phyloP scores from a whole-genome alignment of 1,140 invertebrate species.

The Saccostrea glomerata region DNA sequence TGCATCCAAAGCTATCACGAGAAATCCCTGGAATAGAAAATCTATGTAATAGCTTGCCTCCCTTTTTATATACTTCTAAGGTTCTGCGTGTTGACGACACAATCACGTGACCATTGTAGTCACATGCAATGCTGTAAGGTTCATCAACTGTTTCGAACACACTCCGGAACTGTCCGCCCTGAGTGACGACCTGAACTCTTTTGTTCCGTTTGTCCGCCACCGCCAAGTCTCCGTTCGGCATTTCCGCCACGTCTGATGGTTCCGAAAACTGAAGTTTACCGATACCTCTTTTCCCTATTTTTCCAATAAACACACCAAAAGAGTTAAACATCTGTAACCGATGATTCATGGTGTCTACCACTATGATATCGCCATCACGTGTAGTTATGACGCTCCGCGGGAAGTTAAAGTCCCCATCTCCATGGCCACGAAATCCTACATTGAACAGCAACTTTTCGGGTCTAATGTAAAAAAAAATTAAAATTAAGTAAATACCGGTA shows the following conservation, averaged over 20 bases:
- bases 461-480: conserved; percentile 56
- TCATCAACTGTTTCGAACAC: conserved; percentile 61
- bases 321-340: conserved; percentile 82
- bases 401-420: conserved; percentile 70
- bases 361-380: conserved; percentile 88
- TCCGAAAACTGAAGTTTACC: conserved; percentile 70
- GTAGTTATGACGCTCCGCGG: conserved; percentile 86
- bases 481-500: not conserved
- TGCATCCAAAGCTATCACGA: conserved; percentile 54
- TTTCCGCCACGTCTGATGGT: conserved; percentile 71
- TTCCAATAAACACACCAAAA: conserved; percentile 69
- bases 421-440: conserved; percentile 67
- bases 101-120: conserved; percentile 64
- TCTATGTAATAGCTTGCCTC: conserved; percentile 64
- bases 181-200: conserved; percentile 90
- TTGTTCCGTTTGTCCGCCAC: conserved; percentile 96
- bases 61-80: conserved; percentile 70
- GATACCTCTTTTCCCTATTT: conserved; percentile 68
- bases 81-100: conserved; percentile 61
- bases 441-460: conserved; percentile 73
- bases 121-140: conserved; percentile 66
- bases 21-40: conserved; percentile 58
- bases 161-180: conserved; percentile 83
- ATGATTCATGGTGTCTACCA: conserved; percentile 96
- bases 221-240: conserved; percentile 81